A percentile compares a stretch with the other conserved stretches of the same genome.
phyloP scores from a whole-genome alignment of 92 coral and sea anemone species.

The Epizoanthus illoricatus region DNA sequence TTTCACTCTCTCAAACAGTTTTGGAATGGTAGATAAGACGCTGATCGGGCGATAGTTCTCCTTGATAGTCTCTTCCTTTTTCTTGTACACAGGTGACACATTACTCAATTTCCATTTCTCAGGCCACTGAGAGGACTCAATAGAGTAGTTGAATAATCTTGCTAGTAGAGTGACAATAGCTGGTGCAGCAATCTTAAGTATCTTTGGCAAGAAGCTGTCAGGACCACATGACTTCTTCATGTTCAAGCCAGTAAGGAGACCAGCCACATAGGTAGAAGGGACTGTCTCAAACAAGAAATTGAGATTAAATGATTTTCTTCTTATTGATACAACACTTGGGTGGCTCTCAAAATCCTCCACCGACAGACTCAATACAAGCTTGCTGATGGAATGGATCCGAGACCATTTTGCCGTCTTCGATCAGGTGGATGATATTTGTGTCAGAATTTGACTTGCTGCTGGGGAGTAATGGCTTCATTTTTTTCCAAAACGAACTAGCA shows the following conservation, averaged over 20 bases:
- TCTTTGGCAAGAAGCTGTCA: constrained; percentile 32
- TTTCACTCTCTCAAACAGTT: too few relatives aligned
- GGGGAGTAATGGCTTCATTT: constrained; percentile 30
- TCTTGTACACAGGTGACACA: constrained; percentile 47
- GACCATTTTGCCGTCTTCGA: constrained; percentile 36
- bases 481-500: constrained; percentile 30
- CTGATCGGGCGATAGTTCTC: too few relatives aligned
- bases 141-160: constrained; percentile 39
- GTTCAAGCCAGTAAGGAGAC: too few relatives aligned
- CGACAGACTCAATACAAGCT: constrained; percentile 1
- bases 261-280: too few relatives aligned
- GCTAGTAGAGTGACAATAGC: constrained; percentile 38
- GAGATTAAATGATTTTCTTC: constrained; percentile 15
- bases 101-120: constrained; percentile 42
- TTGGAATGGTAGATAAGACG: too few relatives aligned
- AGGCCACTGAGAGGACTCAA: constrained; percentile 32
- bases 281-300: constrained; percentile 39
- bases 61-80: constrained; percentile 35
- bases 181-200: constrained; percentile 37
- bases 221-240: too few relatives aligned
- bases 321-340: constrained; percentile 36
- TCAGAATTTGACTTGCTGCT: constrained; percentile 5
- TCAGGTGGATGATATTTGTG: neutral
- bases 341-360: constrained; percentile 35
- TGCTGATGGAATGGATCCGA: constrained; percentile 26